phyloP scores from a whole-genome alignment of 92 coral and sea anemone species.

The Heliopora coerulea region DNA sequence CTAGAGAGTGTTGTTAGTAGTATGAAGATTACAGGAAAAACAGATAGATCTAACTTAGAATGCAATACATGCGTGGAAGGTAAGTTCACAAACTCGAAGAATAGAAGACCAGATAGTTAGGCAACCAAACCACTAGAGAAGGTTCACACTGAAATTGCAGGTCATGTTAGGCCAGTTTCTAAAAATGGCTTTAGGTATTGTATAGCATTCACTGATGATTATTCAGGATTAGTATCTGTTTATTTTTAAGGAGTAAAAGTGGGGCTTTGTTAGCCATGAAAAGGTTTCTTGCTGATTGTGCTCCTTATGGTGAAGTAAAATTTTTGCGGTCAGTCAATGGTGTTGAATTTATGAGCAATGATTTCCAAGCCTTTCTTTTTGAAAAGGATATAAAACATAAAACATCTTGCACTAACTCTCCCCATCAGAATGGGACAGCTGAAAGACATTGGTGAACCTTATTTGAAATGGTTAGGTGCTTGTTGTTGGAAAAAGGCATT shows the following conservation, averaged over 20 bases:
- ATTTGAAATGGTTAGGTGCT: slow-evolving; percentile 55
- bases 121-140: slow-evolving; percentile 27
- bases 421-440: slow-evolving; percentile 56
- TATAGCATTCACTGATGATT: slow-evolving; percentile 45
- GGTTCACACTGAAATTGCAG: slow-evolving; percentile 39
- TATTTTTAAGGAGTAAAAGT: slow-evolving; percentile 33
- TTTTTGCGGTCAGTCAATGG: slow-evolving; percentile 42
- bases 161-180: slow-evolving; percentile 6
- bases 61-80: slow-evolving; percentile 32
- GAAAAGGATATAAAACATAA: slow-evolving; percentile 45
- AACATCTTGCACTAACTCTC: slow-evolving; percentile 47
- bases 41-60: slow-evolving; percentile 23
- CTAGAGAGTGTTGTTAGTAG: slow-evolving; percentile 28
- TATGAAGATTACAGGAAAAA: slow-evolving; percentile 27
- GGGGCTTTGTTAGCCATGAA: slow-evolving; percentile 23
- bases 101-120: slow-evolving; percentile 28
- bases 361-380: slow-evolving; percentile 20
- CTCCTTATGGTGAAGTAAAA: slow-evolving; percentile 45
- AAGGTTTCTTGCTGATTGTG: slow-evolving; percentile 36
- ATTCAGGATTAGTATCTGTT: slow-evolving; percentile 32
- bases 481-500: slow-evolving; percentile 34
- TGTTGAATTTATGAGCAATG: slow-evolving; percentile 27
- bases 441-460: slow-evolving; percentile 54
- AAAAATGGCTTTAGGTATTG: slow-evolving; percentile 2
- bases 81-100: background rate